Evolutionary conservation across 35 echinoderm and acorn worm species (phyloP).

Genomic region (Holothuria glaberrima): DNA sequence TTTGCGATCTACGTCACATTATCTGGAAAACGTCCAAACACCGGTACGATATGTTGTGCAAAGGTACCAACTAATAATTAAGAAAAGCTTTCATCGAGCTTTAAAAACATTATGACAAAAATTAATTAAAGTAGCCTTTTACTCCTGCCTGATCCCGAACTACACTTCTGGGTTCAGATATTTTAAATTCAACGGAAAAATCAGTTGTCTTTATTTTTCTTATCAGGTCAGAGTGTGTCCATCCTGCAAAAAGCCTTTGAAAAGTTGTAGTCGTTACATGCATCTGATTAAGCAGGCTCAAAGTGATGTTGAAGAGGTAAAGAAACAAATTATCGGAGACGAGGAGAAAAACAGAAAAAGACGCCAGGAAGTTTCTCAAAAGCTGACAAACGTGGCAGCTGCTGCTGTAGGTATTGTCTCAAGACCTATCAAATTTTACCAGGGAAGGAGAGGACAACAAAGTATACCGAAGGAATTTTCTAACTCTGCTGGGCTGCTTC

Average conservation of each 20-base stretch:
- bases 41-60: too few relatives aligned
- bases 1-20: too few relatives aligned
- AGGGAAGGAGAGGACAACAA: not conserved
- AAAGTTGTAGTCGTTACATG: slow-evolving; percentile 77
- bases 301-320: slow-evolving; percentile 70
- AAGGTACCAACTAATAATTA: too few relatives aligned
- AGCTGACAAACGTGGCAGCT: not conserved
- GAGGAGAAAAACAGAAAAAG: not conserved
- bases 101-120: too few relatives aligned
- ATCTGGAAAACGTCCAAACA: too few relatives aligned
- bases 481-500: not conserved
- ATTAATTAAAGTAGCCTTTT: too few relatives aligned
- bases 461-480: not conserved
- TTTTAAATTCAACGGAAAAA: too few relatives aligned
- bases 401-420: too few relatives aligned
- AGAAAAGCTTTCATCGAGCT: too few relatives aligned
- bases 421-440: too few relatives aligned
- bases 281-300: slow-evolving; percentile 74
- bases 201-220: not conserved
- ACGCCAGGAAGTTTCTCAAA: slow-evolving; percentile 8
- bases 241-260: slow-evolving; percentile 64
- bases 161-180: too few relatives aligned
- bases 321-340: slow-evolving; percentile 62
- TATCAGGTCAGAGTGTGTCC: slow-evolving; percentile 46
- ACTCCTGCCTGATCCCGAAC: too few relatives aligned